Conservation (phyloP, 2,888 invertebrate genomes). For the Chydorus sphaericus region DNA sequence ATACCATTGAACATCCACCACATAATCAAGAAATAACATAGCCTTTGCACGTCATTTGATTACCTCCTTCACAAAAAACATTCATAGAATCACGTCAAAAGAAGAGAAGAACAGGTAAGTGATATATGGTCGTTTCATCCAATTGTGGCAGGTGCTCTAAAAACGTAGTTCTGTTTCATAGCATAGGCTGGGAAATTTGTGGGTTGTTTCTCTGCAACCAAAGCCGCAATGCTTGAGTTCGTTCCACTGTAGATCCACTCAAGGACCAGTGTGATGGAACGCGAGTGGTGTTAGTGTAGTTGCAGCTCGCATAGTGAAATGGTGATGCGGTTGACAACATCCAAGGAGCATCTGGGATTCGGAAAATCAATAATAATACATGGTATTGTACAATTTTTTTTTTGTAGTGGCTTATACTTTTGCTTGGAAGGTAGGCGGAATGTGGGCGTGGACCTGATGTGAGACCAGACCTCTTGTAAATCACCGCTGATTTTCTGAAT, state of each 20-base stretch:
- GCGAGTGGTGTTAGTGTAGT: not conserved
- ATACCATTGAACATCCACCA: too few relatives aligned
- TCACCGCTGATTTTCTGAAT: conserved; percentile 14
- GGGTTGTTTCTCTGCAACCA: conserved; percentile 40
- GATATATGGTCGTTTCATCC: too few relatives aligned
- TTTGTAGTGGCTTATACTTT: not conserved
- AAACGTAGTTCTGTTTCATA: not conserved
- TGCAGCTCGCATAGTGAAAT: too few relatives aligned
- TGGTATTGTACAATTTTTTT: not conserved
- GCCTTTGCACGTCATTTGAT: too few relatives aligned
- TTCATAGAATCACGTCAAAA: too few relatives aligned
- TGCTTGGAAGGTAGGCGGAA: not conserved
- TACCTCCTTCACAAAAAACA: too few relatives aligned
- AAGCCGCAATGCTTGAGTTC: conserved; percentile 47
- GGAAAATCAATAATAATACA: not conserved
- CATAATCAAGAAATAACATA: too few relatives aligned
- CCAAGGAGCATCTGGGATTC: not conserved
- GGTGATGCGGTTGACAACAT: not conserved
- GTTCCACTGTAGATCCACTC: conserved; percentile 33
- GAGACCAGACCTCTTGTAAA: conserved; percentile 13
- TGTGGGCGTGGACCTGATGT: conserved; percentile 2
- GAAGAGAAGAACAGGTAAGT: too few relatives aligned
- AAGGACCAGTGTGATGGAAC: not conserved
- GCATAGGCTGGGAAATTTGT: not conserved
- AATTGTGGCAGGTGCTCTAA: not conserved